Evolutionary conservation across 1,140 invertebrate species (phyloP).

Genomic region (Metopolophium dirhodum): DNA sequence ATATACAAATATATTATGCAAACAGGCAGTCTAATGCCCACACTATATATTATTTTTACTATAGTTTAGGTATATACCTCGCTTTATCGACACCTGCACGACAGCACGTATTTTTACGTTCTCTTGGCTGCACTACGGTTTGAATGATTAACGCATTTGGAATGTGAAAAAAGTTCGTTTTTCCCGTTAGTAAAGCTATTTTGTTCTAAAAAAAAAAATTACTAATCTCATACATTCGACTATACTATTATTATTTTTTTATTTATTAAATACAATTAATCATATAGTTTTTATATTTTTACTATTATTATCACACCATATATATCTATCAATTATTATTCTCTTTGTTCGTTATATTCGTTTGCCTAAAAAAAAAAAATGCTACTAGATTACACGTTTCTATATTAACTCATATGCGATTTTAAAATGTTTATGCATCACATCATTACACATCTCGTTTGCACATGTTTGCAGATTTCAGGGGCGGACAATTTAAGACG

Average conservation of each 20-base stretch:
- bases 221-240: not conserved
- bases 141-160: not conserved
- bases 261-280: not conserved
- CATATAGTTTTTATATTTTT: not conserved
- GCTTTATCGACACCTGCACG: not conserved
- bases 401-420: not conserved
- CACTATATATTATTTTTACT: slow-evolving; percentile 8
- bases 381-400: not conserved
- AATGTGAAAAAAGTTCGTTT: not conserved
- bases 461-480: not conserved
- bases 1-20: not conserved
- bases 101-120: not conserved
- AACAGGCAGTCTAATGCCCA: not conserved
- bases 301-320: not conserved
- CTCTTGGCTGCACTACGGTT: not conserved
- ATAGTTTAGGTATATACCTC: not conserved
- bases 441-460: not conserved
- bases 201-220: not conserved
- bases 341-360: not conserved
- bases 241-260: not conserved
- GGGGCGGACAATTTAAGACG: not conserved
- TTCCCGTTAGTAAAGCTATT: not conserved
- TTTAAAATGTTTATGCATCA: not conserved
- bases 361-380: not conserved
- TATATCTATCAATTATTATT: not conserved